A percentile compares a stretch with the other conserved stretches of the same genome.
These are phyloP conservation scores for Trididemnum miniatum DNA, from an alignment of 23 tunicate species.

Conservation along the genomic window DNA sequence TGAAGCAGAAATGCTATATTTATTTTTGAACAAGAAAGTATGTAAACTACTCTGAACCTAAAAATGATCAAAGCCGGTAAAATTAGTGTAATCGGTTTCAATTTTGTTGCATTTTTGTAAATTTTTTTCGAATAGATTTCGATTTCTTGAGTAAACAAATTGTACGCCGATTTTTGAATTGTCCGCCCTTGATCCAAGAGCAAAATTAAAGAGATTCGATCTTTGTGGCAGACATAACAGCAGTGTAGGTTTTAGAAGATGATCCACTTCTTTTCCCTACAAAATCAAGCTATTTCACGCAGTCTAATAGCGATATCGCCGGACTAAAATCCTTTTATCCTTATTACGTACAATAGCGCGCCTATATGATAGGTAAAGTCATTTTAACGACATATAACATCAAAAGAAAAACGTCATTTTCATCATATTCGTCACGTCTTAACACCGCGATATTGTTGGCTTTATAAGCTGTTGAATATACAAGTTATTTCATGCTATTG, in stretches of 20 bases:
- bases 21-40: too few relatives aligned
- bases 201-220: too few relatives aligned
- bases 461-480: neutral
- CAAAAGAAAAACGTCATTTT: neutral
- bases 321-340: neutral
- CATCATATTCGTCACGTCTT: neutral
- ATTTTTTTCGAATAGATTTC: neutral
- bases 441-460: neutral
- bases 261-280: neutral
- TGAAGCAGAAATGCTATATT: too few relatives aligned
- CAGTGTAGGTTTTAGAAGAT: neutral
- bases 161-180: too few relatives aligned
- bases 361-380: neutral
- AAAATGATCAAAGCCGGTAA: neutral
- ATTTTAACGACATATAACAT: neutral
- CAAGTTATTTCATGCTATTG: neutral
- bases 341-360: neutral
- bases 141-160: neutral
- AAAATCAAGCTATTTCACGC: neutral
- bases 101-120: neutral
- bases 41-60: too few relatives aligned
- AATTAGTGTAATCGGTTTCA: neutral
- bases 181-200: too few relatives aligned
- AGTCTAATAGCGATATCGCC: neutral
- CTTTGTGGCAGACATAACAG: neutral